Conservation (phyloP, 2,888 invertebrate species). For the Mylabris sibirica region DNA sequence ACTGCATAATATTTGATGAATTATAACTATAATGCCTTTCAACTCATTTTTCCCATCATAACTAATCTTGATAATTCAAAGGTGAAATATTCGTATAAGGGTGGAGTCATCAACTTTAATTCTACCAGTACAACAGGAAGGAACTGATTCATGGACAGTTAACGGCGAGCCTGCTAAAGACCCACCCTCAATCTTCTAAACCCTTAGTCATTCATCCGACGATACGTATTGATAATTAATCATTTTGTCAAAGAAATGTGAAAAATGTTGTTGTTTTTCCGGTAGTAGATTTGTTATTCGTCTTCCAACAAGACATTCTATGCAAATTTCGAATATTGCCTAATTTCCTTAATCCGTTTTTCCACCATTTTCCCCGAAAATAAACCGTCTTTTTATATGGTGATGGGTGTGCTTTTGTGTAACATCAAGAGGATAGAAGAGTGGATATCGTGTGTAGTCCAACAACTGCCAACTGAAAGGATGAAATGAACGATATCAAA, state of each 20-base stretch:
- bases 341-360: not conserved
- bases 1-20: constrained; percentile 21
- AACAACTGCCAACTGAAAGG: constrained; percentile 33
- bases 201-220: constrained; percentile 34
- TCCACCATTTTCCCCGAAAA: not conserved
- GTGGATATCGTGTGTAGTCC: constrained; percentile 37
- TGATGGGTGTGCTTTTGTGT: constrained; percentile 10
- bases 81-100: not conserved
- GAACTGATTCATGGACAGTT: constrained; percentile 50
- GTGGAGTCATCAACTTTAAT: not conserved
- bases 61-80: not conserved
- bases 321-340: not conserved
- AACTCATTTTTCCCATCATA: not conserved
- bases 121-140: constrained; percentile 46
- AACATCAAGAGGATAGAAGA: constrained; percentile 21
- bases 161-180: constrained; percentile 48
- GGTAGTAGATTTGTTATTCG: not conserved
- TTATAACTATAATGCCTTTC: not conserved
- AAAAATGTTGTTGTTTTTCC: constrained; percentile 30
- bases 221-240: constrained; percentile 45
- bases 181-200: constrained; percentile 28
- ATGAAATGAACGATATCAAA: constrained; percentile 27
- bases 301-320: not conserved
- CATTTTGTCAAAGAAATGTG: constrained; percentile 39
- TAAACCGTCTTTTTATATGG: not conserved